Base-by-base conservation (phyloP, 2,888 invertebrate species). In the Pemphredon lugubris region DNA sequence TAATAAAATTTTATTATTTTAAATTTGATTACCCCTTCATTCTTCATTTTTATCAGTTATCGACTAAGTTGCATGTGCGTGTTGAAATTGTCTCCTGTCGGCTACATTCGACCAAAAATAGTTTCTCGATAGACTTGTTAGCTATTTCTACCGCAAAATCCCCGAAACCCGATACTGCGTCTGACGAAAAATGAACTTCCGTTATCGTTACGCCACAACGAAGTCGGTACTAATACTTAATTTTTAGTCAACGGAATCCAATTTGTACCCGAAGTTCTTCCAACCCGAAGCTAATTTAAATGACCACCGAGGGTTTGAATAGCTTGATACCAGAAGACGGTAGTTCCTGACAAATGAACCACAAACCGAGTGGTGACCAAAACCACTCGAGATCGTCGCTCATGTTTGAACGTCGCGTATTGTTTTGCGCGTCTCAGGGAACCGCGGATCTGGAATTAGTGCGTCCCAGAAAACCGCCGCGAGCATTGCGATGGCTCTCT, bases 371-470 rank as follows among this genome's bases (percentile, higher is more conserved):
- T 63, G 45, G 69, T 68, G 71, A 76, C 83, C 79, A 81, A 83
- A 83, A 73, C 74, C 82, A 72, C 75, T 65, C 74, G 72, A 63
- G 67, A 78, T 81, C 60, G 74, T 63, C 69, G 64, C 64, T 77
- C 68, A 60, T 66, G 79, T 81, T 81, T 81, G 77, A 84, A 82
- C 75, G 77, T 78, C 81, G 60, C 69, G 75, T 84, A 85, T 84
- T 85, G 87, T 87, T 88, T 88, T 87, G 87, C 75, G 77, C 81
- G 74, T 84, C 86, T 87, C 83, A 75, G 76, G 75, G 79, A 82
- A 84, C 86, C 87, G 59, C 84, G 81, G 79, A 79, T 78, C 81
- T 75, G 79, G 86, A 75, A 86, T 87, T 87, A 86, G 82, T 78
- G 80, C 68, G 77, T 78, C 77, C 78, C 78, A 79, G 81, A 84